Evolutionary conservation across 2,888 invertebrate species (phyloP).

Genomic region (Harpagoxenus sublaevis): DNA sequence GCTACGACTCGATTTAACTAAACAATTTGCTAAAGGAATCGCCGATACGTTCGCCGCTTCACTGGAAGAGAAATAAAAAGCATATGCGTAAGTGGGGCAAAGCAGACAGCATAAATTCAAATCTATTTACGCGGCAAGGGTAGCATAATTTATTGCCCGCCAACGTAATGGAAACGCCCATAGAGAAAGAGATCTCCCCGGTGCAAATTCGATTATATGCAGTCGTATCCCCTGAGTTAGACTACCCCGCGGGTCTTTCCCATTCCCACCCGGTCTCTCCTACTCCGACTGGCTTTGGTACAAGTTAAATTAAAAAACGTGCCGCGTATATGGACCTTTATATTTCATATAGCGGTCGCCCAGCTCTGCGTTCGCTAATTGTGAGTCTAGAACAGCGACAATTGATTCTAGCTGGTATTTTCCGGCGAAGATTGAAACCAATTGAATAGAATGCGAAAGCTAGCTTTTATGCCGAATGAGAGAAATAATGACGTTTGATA

Average conservation of each 20-base stretch:
- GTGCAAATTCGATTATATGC: conserved; percentile 75
- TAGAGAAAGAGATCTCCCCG: conserved; percentile 66
- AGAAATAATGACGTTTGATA: neutral
- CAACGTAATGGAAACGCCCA: conserved; percentile 74
- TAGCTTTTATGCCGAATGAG: neutral
- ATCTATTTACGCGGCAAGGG: conserved; percentile 75
- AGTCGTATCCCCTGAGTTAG: conserved; percentile 62
- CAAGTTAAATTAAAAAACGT: conserved; percentile 68
- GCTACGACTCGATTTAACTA: conserved; percentile 3
- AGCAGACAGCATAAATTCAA: conserved; percentile 75
- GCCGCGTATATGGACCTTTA: conserved; percentile 42
- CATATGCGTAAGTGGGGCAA: conserved; percentile 83
- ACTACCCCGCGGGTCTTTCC: conserved; percentile 58
- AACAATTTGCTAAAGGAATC: neutral
- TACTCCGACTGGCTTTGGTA: conserved; percentile 16
- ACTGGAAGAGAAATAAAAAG: conserved; percentile 60
- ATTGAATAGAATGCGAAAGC: neutral
- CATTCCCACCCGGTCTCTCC: conserved; percentile 20
- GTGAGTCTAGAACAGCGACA: neutral
- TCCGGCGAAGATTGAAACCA: neutral
- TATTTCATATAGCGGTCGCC: conserved; percentile 53
- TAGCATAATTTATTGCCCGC: conserved; percentile 78
- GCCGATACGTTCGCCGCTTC: neutral
- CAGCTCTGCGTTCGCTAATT: conserved; percentile 19
- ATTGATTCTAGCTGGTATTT: conserved; percentile 22